Percentiles rank a stretch among this genome's conserved stretches.
Evolutionary conservation across 1,140 invertebrate genomes (phyloP).

Genomic region (Colletes gigas): DNA sequence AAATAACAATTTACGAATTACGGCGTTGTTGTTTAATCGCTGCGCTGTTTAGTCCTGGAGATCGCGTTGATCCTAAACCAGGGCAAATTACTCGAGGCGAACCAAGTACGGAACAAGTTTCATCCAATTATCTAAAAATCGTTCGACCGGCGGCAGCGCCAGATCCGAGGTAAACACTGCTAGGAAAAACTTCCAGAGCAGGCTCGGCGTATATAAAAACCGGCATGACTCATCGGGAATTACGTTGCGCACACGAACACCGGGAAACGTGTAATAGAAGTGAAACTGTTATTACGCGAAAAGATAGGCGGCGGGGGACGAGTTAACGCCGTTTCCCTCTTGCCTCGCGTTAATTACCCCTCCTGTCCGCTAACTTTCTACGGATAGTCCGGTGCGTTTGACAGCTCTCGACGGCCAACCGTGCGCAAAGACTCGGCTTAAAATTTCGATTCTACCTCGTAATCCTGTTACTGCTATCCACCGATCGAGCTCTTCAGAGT

Average conservation of each 20-base stretch:
- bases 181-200: slow-evolving; percentile 1
- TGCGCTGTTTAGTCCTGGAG: no score
- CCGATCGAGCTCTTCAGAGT: not conserved
- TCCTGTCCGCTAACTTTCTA: slow-evolving; percentile 46
- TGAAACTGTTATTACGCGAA: slow-evolving; percentile 42
- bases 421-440: slow-evolving; percentile 18
- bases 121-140: slow-evolving; percentile 25
- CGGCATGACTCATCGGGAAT: slow-evolving; percentile 24
- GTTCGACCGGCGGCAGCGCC: not conserved
- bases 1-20: no score
- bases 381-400: slow-evolving; percentile 10
- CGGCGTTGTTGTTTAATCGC: no score
- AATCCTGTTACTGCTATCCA: slow-evolving; percentile 19
- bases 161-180: slow-evolving; percentile 2
- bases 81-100: no score
- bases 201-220: no score
- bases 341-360: slow-evolving; percentile 35
- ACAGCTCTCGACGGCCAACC: not conserved
- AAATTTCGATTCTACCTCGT: slow-evolving; percentile 46
- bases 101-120: slow-evolving; percentile 6
- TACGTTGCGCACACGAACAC: not conserved
- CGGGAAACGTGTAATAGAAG: slow-evolving; percentile 27
- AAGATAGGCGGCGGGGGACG: not conserved
- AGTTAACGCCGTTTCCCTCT: slow-evolving; percentile 25
- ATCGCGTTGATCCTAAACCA: no score